Evolutionary conservation across 2,888 invertebrate genomes (phyloP).

Genomic region (Plagodis dolabraria): DNA sequence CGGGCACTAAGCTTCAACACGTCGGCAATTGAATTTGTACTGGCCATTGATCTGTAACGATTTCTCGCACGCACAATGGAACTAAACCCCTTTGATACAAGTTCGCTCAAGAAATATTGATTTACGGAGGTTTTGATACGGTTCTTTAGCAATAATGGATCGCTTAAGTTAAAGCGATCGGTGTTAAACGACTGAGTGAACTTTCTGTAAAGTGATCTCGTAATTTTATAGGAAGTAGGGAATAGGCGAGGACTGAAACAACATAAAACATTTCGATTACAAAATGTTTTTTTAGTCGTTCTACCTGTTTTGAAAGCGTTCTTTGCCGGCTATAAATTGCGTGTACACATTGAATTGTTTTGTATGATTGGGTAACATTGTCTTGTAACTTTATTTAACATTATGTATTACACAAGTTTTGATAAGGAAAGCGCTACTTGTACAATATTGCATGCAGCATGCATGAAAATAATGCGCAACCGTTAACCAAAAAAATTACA

Average conservation of each 20-base stretch:
- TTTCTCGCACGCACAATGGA: slow-evolving; percentile 32
- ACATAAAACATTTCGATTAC: no score
- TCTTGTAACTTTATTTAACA: no score
- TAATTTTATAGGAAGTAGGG: background rate
- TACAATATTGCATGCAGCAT: no score
- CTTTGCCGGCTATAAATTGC: no score
- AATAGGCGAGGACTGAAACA: background rate
- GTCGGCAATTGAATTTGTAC: slow-evolving; percentile 31
- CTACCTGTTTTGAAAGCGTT: no score
- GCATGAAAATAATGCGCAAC: no score
- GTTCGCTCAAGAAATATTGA: slow-evolving; percentile 17
- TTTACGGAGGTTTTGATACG: slow-evolving; percentile 16
- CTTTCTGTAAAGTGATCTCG: background rate
- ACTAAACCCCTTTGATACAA: slow-evolving; percentile 27
- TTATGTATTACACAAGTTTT: no score
- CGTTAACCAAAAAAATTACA: no score
- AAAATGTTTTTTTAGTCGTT: no score
- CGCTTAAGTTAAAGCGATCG: slow-evolving; percentile 6
- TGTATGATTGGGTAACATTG: no score
- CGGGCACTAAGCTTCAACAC: slow-evolving; percentile 18
- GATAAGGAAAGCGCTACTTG: no score
- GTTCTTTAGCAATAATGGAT: slow-evolving; percentile 13
- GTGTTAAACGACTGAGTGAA: background rate
- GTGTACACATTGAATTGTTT: no score
- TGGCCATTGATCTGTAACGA: slow-evolving; percentile 36